These are phyloP conservation scores for Caenorhabditis latens DNA, from an alignment of 1,140 invertebrate genomes.

Conservation along the genomic window DNA sequence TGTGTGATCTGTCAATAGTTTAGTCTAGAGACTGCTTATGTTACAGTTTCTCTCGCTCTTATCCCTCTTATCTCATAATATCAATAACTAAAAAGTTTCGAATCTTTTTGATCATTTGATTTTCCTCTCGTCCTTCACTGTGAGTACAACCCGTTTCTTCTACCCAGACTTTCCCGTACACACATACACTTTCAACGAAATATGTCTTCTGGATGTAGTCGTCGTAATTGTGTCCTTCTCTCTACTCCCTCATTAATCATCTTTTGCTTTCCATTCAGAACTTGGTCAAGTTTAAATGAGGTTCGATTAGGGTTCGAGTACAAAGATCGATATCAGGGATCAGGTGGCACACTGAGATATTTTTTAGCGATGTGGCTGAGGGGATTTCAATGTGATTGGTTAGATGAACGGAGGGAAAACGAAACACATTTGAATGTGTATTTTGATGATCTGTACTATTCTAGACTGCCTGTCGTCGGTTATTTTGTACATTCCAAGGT, in stretches of 20 bases:
- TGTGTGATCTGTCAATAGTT: conserved; percentile 18
- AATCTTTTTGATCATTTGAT: conserved; percentile 41
- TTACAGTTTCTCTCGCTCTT: not conserved
- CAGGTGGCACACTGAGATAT: not conserved
- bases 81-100: not conserved
- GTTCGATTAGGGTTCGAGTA: not conserved
- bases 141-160: not conserved
- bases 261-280: conserved; percentile 25
- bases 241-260: conserved; percentile 15
- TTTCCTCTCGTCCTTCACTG: not conserved
- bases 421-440: not conserved
- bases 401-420: not conserved
- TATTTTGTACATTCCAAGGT: no score
- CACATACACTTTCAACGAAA: conserved; percentile 15
- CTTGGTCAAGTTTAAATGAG: conserved; percentile 22
- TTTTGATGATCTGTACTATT: not conserved
- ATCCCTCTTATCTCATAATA: not conserved
- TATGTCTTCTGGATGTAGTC: conserved; percentile 41
- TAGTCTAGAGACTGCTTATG: not conserved
- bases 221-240: conserved; percentile 21
- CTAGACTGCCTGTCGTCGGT: no score
- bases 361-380: not conserved
- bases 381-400: not conserved
- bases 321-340: conserved; percentile 40
- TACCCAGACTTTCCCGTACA: not conserved